Base-by-base conservation (phyloP, 2,888 invertebrate species). In the Endotricha flammealis region DNA sequence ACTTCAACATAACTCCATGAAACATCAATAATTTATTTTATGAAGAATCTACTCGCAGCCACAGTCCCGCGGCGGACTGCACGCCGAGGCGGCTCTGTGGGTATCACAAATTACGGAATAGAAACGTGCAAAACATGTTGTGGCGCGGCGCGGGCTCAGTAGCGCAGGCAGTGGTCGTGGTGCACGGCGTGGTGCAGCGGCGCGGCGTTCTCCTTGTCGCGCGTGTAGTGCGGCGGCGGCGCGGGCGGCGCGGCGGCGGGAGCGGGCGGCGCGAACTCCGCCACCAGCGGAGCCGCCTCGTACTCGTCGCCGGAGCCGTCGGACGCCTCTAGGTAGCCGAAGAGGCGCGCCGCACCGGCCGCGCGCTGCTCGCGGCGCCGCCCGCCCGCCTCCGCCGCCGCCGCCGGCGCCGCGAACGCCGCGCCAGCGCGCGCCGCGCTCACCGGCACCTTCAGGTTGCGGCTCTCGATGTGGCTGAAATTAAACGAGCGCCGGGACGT, bases 241-340 rank as follows among this genome's bases (percentile, higher is more conserved):
- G 29, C 49, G 33, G 44, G 45, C 24, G 44, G 39, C n/a, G 41
- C 36, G 41, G 44, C 22, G 31, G 49, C 37, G 33, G 53, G 36
- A 42, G 35, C 8, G 29, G 31, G 37, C 42, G 57, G 41, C 47
- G 60, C 64, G 60, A 61, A 68, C 57, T 67, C 70, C 36, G 57
- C 48, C 29, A 57, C 52, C 50, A 62, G 49, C 49, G 69, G 49
- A 45, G 67, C 60, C 50, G 70, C 46, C 52, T 79, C 82, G 74
- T 74, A 83, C 66, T 82, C 81, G 67, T 81, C 71, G 64, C 90
- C 91, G 37, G 91, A 91, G 54, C 91, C 91, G 80, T 92, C 92
- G 51, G 88, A 90, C 45, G 92, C 93, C 79, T 91, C 93, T 87
- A 91, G 88, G 87, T 90, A 93, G 60, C 90, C 92, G 81, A 92